Base-by-base conservation (phyloP, 2,888 invertebrate genomes). In the Herminia tarsipennalis region DNA sequence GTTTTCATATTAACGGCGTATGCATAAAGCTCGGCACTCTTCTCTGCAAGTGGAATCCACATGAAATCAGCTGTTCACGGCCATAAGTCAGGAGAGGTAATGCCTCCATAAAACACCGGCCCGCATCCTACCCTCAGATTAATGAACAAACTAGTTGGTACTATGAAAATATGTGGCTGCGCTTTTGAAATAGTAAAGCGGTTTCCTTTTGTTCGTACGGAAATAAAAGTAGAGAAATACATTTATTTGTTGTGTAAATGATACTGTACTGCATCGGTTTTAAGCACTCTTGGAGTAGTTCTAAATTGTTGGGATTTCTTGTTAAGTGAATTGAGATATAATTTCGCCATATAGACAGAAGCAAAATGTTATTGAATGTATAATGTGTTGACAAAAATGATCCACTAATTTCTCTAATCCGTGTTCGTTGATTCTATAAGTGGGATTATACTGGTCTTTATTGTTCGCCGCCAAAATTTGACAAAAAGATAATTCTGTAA, bases 121-220 rank as follows among this genome's bases (percentile, higher is more conserved):
- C 65, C 58, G 63, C 61, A 68, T 69, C 56, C 57, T 40, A 41
- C 54, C 61, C 54, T 48, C 51, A 63, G 65, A 73, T 73, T 73
- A 73, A 73, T 73, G 65, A 70, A 69, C 65, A 54, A 49, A 52
- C 58, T 45, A 43, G 49, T 43, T 56, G 52, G 28, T 48, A 52
- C 46, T 50, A 63, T 66, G 46, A 62, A 66, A 62, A 62, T 51
- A 58, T 58, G 46, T 50, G 45, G 37, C 38, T 48, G 47, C 38
- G 20, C 41, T 52, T 66, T 65, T 52, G 44, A 56, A 53, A 53
- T 50, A 52, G 33, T 56, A 39, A 47, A 53, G 46, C 30, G 32
- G 17, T 43, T 37, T 49, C n/a, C 41, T 44, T 37, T 56, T 54
- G 39, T 34, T 44, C 14, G 6, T 5, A 16, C 28, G 37, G 30